Percentiles rank a stretch among this genome's conserved stretches.
Evolutionary conservation across 1,140 invertebrate genomes (phyloP).

Genomic region (Meloidogyne hapla): DNA sequence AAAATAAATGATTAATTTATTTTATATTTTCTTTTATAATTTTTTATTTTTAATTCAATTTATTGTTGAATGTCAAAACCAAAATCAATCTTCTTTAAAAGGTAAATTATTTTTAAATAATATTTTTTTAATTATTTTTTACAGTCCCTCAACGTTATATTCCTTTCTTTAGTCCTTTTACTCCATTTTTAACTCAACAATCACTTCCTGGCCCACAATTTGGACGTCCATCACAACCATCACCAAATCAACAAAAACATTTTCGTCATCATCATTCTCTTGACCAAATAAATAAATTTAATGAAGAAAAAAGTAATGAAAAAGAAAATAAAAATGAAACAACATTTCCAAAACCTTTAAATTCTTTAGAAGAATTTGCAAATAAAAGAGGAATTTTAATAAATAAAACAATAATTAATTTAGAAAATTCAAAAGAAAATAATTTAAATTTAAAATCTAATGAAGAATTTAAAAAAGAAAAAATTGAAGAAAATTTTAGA

Average conservation of each 20-base stretch:
- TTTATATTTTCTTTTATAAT: background rate
- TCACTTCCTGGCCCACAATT: conserved; percentile 21
- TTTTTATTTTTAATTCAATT: background rate
- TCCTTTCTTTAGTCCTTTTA: conserved; percentile 18
- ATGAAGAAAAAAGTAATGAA: background rate
- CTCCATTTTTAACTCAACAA: conserved; percentile 15
- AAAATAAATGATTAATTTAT: background rate
- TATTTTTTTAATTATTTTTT: conserved; percentile 1
- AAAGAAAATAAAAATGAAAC: background rate
- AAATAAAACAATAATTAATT: background rate
- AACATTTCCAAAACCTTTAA: background rate
- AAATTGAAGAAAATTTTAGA: too few relatives aligned
- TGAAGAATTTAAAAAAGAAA: background rate
- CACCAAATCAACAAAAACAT: background rate
- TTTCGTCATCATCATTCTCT: background rate
- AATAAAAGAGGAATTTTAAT: background rate
- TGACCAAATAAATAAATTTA: background rate
- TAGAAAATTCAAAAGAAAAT: too few relatives aligned
- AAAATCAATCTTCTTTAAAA: background rate
- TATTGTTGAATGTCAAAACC: background rate
- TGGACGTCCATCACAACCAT: conserved; percentile 4
- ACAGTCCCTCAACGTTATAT: background rate
- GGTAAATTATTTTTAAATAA: background rate
- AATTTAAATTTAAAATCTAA: too few relatives aligned
- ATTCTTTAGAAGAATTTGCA: background rate